A percentile compares a stretch with the other conserved stretches of the same genome.
These are phyloP conservation scores for Synodontis membranacea DNA, from an alignment of 2,113 vertebrate genomes.

Conservation along the genomic window DNA sequence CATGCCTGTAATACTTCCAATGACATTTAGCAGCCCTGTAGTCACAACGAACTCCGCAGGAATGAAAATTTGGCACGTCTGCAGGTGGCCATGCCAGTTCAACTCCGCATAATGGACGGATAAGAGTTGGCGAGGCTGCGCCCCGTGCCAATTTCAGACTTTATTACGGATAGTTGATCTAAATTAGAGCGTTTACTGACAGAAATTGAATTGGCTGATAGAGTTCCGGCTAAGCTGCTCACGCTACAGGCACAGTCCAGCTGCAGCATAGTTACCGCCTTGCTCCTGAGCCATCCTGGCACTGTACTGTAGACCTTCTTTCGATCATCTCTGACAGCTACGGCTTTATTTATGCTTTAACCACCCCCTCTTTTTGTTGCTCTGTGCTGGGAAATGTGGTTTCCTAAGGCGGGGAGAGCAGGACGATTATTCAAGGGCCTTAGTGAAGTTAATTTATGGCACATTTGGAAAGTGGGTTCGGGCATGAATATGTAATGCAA, in stretches of 20 bases:
- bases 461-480: constrained; percentile 72
- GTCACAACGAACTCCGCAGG: constrained; percentile 9
- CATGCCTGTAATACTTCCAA: constrained; percentile 15
- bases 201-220: constrained; percentile 38
- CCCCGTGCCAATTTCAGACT: constrained; percentile 16
- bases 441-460: constrained; percentile 76
- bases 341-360: constrained; percentile 17
- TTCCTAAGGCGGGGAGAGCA: constrained; percentile 2
- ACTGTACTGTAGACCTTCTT: neutral
- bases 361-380: constrained; percentile 1
- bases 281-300: neutral
- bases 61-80: constrained; percentile 10
- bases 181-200: constrained; percentile 37
- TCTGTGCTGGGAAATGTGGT: constrained; percentile 14
- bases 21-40: constrained; percentile 33
- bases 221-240: constrained; percentile 27
- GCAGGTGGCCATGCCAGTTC: constrained; percentile 26
- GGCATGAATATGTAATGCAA: constrained; percentile 74
- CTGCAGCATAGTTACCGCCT: constrained; percentile 27
- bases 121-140: constrained; percentile 20
- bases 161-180: constrained; percentile 42
- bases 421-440: constrained; percentile 57
- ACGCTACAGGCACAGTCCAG: constrained; percentile 8
- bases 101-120: constrained; percentile 18
- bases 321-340: constrained; percentile 21